Base-by-base conservation (phyloP, 2,797 vertebrate genomes). In the Sebastes hubbsi region DNA sequence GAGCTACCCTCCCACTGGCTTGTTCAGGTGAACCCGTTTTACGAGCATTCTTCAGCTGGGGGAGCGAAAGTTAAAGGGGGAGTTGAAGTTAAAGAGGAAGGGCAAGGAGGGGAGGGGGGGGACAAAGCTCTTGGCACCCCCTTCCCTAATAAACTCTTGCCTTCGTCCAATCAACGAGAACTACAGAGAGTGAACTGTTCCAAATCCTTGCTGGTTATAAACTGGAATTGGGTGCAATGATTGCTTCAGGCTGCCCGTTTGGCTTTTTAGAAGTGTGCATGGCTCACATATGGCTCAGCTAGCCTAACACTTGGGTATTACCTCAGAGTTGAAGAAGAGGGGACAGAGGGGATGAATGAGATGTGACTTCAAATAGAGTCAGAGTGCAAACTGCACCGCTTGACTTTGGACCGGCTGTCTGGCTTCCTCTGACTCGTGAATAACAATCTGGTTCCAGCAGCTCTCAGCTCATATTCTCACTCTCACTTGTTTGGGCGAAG, bases 21-120 rank as follows among this genome's bases (percentile, higher is more conserved):
- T 93, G 93, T 95, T 96, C 95, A 95, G 94, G 95, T 95, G 93
- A 96, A 95, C 91, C 87, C 79, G 5, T 92, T 96, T 96, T 95
- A 96, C 58, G 70, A 95, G 96, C 94, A 96, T 96, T 96, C 96
- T 95, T 95, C 87, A 92, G 92, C 90, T 81, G 79, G 91, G 94
- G 89, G 92, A 92, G 92, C 83, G 88, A 95, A 94, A 94, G 92
- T 92, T 94, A 94, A 93, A 93, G 88, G 89, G 91, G 88, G 92
- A 91, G 91, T 93, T 93, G 88, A 93, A 94, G 91, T 93, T 92
- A 92, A 94, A 93, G 91, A 92, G 88, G 89, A 93, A 92, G 91
- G 92, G 92, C 87, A 94, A 87, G 58, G 72, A 87, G 82, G 85
- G 65, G 76, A 62, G 66, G 72, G 70, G 63, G 59, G 59, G 65